phyloP scores from a whole-genome alignment of 2,888 invertebrate species.

The Drosophila tanythrix region DNA sequence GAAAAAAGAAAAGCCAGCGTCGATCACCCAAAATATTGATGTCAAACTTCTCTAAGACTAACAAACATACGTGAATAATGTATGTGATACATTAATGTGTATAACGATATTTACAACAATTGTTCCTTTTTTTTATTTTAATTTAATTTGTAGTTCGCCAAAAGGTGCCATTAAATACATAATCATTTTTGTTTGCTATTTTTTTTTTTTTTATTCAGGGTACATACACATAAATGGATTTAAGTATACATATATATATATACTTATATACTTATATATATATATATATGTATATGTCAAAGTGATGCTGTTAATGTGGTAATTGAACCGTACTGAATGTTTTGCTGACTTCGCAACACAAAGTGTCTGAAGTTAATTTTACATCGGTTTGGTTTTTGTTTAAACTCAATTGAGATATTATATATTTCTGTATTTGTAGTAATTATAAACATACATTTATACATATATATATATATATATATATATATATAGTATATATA shows the following conservation, averaged over 20 bases:
- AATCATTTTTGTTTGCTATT: constrained; percentile 10
- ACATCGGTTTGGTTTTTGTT: constrained; percentile 8
- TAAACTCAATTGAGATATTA: constrained; percentile 27
- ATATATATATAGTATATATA: constrained; percentile 13
- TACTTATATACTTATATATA: not conserved
- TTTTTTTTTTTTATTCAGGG: not conserved
- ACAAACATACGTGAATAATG: constrained; percentile 22
- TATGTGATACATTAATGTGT: constrained; percentile 31
- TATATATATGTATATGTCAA: constrained; percentile 2
- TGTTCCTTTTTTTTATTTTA: constrained; percentile 43
- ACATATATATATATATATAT: constrained; percentile 14
- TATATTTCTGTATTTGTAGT: constrained; percentile 26
- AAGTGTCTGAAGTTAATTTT: constrained; percentile 4
- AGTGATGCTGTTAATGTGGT: constrained; percentile 18
- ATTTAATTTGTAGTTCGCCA: constrained; percentile 43
- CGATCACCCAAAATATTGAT: constrained; percentile 10
- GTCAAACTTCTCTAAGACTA: constrained; percentile 25
- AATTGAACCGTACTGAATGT: not conserved
- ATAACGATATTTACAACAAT: constrained; percentile 32
- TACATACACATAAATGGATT: not conserved
- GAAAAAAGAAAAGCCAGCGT: not conserved
- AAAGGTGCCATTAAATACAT: constrained; percentile 35
- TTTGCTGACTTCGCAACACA: constrained; percentile 4
- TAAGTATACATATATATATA: not conserved
- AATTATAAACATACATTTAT: constrained; percentile 2